phyloP scores from a whole-genome alignment of 2,113 vertebrate genomes.

The Eptatretus burgeri region DNA sequence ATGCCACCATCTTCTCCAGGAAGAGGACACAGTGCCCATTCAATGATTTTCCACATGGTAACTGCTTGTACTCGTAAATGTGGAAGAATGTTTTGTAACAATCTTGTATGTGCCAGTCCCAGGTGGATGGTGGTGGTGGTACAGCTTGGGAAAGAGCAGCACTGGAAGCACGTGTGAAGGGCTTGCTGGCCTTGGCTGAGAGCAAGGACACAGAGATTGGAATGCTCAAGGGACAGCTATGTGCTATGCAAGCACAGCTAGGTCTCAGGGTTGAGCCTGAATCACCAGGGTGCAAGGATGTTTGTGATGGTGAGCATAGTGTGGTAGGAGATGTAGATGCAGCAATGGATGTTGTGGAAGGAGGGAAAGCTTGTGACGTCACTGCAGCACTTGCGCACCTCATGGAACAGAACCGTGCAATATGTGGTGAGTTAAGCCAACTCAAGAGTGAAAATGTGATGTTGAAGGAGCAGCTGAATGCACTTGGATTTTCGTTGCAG shows the following conservation, averaged over 20 bases:
- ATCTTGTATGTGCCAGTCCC: conserved; percentile 62
- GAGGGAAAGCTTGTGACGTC: conserved; percentile 18
- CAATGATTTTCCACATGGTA: too few relatives aligned
- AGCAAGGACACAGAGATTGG: conserved; percentile 67
- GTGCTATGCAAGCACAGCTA: conserved; percentile 50
- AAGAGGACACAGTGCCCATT: too few relatives aligned
- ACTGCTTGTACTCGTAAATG: too few relatives aligned
- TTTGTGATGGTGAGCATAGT: conserved; percentile 14
- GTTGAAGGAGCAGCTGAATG: conserved; percentile 66
- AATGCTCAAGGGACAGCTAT: conserved; percentile 39
- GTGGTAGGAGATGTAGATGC: conserved; percentile 29
- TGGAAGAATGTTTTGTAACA: too few relatives aligned
- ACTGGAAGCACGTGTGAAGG: conserved; percentile 53
- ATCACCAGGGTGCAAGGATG: neutral
- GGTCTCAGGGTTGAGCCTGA: conserved; percentile 13
- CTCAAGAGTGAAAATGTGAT: conserved; percentile 75
- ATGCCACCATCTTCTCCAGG: too few relatives aligned
- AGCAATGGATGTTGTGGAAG: conserved; percentile 18
- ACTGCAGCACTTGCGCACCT: conserved; percentile 46
- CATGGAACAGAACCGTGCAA: conserved; percentile 58
- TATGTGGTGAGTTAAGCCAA: conserved; percentile 51
- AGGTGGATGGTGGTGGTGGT: conserved; percentile 61
- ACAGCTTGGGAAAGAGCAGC: conserved; percentile 28
- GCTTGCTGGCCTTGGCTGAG: conserved; percentile 45
- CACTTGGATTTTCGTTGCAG: conserved; percentile 62